These are phyloP conservation scores for Ginglymostoma cirratum DNA, from an alignment of 2,113 vertebrate genomes.

Conservation along the genomic window DNA sequence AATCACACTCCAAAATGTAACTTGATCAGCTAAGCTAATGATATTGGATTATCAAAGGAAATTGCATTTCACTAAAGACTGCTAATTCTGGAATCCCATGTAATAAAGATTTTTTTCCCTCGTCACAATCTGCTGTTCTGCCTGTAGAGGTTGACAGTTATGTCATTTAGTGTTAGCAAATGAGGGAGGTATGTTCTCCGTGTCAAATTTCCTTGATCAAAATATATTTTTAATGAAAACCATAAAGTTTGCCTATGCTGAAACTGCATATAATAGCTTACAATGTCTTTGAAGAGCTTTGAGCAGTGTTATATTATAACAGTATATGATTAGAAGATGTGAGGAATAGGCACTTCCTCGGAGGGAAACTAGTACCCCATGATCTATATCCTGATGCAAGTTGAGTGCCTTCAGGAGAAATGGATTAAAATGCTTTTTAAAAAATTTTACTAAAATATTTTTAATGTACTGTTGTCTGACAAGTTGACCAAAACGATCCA, in stretches of 20 bases:
- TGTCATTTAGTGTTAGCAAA: not conserved
- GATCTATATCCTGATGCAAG: not conserved
- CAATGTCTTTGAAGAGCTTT: not conserved
- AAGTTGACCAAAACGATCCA: too few relatives aligned
- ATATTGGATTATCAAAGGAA: not conserved
- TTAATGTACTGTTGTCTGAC: not conserved
- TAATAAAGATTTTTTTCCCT: not conserved
- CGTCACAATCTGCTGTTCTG: not conserved
- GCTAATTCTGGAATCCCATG: not conserved
- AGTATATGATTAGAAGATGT: not conserved
- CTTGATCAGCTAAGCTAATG: not conserved
- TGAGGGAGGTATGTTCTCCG: not conserved
- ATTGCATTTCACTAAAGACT: not conserved
- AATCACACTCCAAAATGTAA: not conserved
- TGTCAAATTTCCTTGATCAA: not conserved
- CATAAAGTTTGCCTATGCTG: not conserved
- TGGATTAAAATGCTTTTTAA: not conserved
- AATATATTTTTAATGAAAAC: too few relatives aligned
- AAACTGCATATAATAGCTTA: not conserved
- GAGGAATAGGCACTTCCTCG: not conserved
- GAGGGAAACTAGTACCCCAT: not conserved
- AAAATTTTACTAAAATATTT: not conserved
- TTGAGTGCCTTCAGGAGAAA: not conserved
- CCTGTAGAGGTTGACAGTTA: not conserved
- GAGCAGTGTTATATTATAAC: not conserved